Evolutionary conservation across 2,113 vertebrate species (phyloP).

Genomic region (Genyomyrus donnyi): DNA sequence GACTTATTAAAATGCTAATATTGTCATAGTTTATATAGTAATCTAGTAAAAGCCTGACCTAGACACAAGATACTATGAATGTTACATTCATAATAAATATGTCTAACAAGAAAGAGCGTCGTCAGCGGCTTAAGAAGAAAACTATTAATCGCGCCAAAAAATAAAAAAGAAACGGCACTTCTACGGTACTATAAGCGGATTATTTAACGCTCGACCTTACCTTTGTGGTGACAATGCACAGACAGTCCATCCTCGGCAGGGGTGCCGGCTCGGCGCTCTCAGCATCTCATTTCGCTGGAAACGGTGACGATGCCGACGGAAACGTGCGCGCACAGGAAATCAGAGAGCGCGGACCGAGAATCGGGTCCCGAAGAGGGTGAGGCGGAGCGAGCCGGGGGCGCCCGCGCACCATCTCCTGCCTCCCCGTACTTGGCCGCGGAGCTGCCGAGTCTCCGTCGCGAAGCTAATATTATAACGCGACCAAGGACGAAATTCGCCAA

Average conservation of each 20-base stretch:
- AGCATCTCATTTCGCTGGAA: conserved; percentile 47
- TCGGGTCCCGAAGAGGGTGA: neutral
- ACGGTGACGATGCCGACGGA: neutral
- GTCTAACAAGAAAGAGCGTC: neutral
- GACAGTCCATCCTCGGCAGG: conserved; percentile 79
- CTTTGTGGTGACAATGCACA: conserved; percentile 90
- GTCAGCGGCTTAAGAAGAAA: neutral
- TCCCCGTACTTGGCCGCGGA: neutral
- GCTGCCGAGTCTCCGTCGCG: neutral
- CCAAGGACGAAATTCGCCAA: neutral
- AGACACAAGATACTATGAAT: neutral
- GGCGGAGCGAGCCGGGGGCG: neutral
- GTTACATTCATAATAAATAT: neutral
- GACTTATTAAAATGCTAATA: neutral
- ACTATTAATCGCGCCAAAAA: neutral
- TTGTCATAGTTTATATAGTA: neutral
- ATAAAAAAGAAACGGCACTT: neutral
- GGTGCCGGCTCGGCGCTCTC: conserved; percentile 54
- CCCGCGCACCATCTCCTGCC: neutral
- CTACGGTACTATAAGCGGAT: neutral
- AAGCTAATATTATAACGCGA: neutral
- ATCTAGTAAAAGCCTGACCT: neutral
- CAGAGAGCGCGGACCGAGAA: neutral
- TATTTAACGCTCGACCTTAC: conserved; percentile 58
- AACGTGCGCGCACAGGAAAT: neutral